These are phyloP conservation scores for Mastomys natalensis DNA, from an alignment of 2,113 vertebrate genomes.

Conservation along the genomic window DNA sequence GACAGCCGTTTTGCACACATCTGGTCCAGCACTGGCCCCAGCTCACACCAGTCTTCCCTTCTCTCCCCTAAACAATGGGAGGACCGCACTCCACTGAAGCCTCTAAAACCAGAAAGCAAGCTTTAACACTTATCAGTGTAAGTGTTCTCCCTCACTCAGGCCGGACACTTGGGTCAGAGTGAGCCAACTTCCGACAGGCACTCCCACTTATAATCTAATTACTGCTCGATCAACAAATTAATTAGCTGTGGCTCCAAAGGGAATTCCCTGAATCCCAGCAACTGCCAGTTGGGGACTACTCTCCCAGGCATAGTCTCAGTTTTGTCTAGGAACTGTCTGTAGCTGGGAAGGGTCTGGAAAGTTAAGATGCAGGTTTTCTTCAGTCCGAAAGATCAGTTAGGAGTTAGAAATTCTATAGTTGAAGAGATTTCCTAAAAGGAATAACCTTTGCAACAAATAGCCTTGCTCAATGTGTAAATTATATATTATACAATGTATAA, in stretches of 20 bases:
- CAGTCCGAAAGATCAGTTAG: background rate
- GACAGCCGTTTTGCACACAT: background rate
- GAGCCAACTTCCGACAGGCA: slow-evolving; percentile 62
- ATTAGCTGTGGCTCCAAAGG: slow-evolving; percentile 61
- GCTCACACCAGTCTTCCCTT: slow-evolving; percentile 59
- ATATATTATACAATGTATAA: too few species aligned
- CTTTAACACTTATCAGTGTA: slow-evolving; percentile 61
- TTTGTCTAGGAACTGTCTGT: slow-evolving; percentile 30
- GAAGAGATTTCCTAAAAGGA: background rate
- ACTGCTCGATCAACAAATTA: slow-evolving; percentile 78
- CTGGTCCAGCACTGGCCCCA: slow-evolving; percentile 47
- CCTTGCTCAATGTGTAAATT: background rate
- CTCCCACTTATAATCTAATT: slow-evolving; percentile 74
- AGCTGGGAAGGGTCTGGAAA: background rate
- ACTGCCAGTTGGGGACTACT: background rate
- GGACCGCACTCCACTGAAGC: slow-evolving; percentile 36
- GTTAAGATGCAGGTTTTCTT: slow-evolving; percentile 28
- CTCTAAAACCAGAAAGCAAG: slow-evolving; percentile 73
- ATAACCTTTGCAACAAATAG: slow-evolving; percentile 45
- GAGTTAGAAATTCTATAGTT: slow-evolving; percentile 28
- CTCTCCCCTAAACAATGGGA: slow-evolving; percentile 70
- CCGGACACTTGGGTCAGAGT: slow-evolving; percentile 70
- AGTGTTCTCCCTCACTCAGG: slow-evolving; percentile 62
- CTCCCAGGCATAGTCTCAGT: slow-evolving; percentile 32
- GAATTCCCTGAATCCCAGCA: slow-evolving; percentile 48